A percentile compares a stretch with the other conserved stretches of the same genome.
Evolutionary conservation across 1,140 invertebrate genomes (phyloP).

Genomic region (Heliconius melpomene): DNA sequence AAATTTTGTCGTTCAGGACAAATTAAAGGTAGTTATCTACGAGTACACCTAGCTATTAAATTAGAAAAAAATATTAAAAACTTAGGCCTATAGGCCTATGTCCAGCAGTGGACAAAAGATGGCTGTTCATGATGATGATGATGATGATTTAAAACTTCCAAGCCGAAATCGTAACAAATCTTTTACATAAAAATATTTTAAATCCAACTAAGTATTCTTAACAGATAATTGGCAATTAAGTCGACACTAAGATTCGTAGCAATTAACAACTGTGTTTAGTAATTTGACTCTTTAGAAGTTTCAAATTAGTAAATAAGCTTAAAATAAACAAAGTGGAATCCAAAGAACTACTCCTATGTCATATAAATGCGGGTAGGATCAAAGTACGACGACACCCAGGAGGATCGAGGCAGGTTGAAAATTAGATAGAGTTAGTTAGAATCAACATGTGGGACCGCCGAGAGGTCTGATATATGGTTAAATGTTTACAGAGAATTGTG

Average conservation of each 20-base stretch:
- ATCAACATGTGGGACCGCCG: constrained; percentile 27
- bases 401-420: constrained; percentile 3
- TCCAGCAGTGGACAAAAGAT: too few species aligned
- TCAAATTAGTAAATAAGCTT: constrained; percentile 7
- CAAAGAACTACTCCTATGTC: neutral
- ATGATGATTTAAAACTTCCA: neutral
- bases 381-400: constrained; percentile 16
- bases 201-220: neutral
- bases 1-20: too few species aligned
- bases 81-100: too few species aligned
- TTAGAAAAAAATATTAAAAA: too few species aligned
- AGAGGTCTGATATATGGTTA: constrained; percentile 16
- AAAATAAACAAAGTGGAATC: constrained; percentile 3
- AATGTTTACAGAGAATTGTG: neutral
- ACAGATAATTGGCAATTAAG: neutral
- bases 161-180: neutral
- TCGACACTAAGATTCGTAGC: neutral
- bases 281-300: constrained; percentile 7
- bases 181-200: neutral
- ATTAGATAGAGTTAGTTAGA: constrained; percentile 26
- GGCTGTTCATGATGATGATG: too few species aligned
- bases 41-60: too few species aligned
- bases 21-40: too few species aligned
- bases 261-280: neutral
- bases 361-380: constrained; percentile 27